Evolutionary conservation across 1,140 invertebrate species (phyloP), one percentile per base, ranked within the genome.

Genomic region (Druon quercuslanigerum): DNA sequence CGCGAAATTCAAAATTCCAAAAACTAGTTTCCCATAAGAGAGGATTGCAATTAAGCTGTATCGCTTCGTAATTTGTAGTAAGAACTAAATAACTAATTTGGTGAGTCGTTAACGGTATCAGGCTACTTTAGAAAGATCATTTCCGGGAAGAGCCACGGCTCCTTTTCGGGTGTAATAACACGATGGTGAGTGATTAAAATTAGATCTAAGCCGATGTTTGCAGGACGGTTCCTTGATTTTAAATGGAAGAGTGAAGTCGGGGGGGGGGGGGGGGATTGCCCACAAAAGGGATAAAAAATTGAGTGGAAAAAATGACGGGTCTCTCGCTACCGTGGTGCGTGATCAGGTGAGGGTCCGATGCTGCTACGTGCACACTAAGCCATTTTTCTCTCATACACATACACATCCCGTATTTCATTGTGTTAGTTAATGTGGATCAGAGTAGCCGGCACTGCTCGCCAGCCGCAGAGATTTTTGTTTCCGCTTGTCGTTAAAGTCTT

Each of bases 231-330:
- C 60, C 74, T 16, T 51, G 19, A 5, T 40, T 57, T 70, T 46
- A 57, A 19, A 56, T 54, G 25, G n/a, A n/a, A 74, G 77, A 78
- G n/a, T n/a, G 12, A 14, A 46, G 12, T 0, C 0, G 73, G 54
- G 57, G 60, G 33, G 12, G 4, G 6, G 73, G 54, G 57, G 60
- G 33, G 51, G 70, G 75, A 77, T 83, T 51, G 51, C 71, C 50
- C 51, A 72, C 71, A 72, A 72, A 72, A 75, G 73, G 51, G 60
- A 60, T 73, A 56, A 87, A 86, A 77, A 83, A 87, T 79, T 77
- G 80, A 83, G 80, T 83, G 82, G 83, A 88, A 88, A 87, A 87
- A 88, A 88, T 86, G 86, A 88, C 84, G 85, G 87, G 84, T 82
- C 82, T 84, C 81, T 85, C 83, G 87, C 85, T 89, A 88, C 87